Base-by-base conservation (phyloP, 1,140 invertebrate species). In the Ips typographus region DNA sequence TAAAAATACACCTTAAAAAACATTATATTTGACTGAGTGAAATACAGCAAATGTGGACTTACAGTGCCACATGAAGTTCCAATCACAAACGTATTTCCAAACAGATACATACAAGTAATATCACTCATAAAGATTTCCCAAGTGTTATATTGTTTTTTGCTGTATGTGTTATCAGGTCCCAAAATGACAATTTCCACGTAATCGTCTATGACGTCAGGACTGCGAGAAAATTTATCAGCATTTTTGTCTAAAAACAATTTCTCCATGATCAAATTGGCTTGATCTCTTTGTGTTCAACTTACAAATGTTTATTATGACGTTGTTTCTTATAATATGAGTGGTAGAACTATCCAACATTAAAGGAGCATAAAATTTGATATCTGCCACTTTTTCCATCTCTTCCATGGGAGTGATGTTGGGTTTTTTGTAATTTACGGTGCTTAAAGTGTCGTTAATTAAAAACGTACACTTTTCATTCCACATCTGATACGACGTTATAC, bases 51-150 rank as follows among this genome's bases (percentile, higher is more conserved):
- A 22, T 22, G 6, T 63, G 39, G 36, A 38, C 2, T 52, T 75
- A 78, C 77, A 64, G 65, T 70, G 57, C 79, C 79, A 56, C 59
- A 72, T 61, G 74, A 73, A 49, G 75, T 73, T 5, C 77, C 77
- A 47, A 80, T 58, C 44, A 79, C 63, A 43, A 80, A 65, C 40
- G 75, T 78, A 57, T 78, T 79, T 37, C 78, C 79, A 75, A 79
- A 79, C 3, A 79, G 58, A 72, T 71, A 80, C 65, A 78, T 78
- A 62, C 77, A 79, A 2, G 78, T 77, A 22, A 80, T 78, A 41
- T 72, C 73, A 8, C 73, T 68, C n/a, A 70, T 71, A 38, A 80
- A 76, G 47, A 78, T 74, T 40, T 75, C 73, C 76, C 75, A 78
- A n/a, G 72, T 74, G 56, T 77, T 75, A 67, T 77, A 80, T 37